Base-by-base conservation (phyloP, 2,113 vertebrate genomes). In the Xiphophorus couchianus region DNA sequence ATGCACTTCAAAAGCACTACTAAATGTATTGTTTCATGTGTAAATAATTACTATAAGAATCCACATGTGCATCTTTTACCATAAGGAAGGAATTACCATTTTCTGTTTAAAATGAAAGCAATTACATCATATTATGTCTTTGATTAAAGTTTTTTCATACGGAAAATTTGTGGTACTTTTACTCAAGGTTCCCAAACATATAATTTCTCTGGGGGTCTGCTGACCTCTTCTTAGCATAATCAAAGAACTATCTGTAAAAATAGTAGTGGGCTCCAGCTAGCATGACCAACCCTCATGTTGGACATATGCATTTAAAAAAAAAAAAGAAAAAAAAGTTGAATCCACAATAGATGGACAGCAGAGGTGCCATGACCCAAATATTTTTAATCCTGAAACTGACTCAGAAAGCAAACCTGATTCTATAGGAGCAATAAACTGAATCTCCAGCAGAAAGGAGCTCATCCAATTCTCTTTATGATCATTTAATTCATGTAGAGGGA, bases 341-440 rank as follows among this genome's bases (percentile, higher is more conserved):
- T 84, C 78, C 92, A 73, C 90, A 92, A 93, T 87, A 84, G 93
- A 94, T 51, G 66, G 78, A 83, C 84, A 85, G 80, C 90, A 92
- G 91, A 82, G 76, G 75, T 62, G 76, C 82, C 81, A 86, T 51
- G 25, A 66, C 65, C 70, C 42, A 30, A 80, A 86, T 76, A 68
- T 76, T 76, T 79, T 84, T 72, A 66, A 76, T 39, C 80, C 73
- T 62, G 58, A 70, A 58, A 74, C 82, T 80, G 62, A 17, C 42
- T 75, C 61, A 6, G 51, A 54, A 58, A 80, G 85, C 87, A 80
- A 84, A 78, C 62, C n/a, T 25, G 44, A 77, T 77, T 76, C 69
- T 73, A 71, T n/a, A 69, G 17, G 67, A 81, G 66, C 71, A 17
- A 74, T 63, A 14, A 30, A 15, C 15, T 28, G 64, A 74, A 74